These are phyloP conservation scores for Luffia ferchaultella DNA, from an alignment of 2,888 invertebrate species.

Conservation along the genomic window DNA sequence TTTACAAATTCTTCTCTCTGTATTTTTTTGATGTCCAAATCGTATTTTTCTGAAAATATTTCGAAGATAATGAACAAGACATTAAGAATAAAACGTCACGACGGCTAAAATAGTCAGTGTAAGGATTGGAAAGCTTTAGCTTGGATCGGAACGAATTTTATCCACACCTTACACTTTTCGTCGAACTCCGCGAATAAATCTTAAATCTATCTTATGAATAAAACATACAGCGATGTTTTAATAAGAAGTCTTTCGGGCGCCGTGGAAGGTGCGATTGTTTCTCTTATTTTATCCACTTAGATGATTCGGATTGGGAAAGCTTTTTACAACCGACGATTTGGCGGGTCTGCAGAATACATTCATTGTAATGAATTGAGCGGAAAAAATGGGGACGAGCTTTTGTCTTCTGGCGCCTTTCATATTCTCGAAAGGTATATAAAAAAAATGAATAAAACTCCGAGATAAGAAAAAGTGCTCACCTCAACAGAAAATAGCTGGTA, in stretches of 20 bases:
- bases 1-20: too few relatives aligned
- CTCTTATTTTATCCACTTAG: slow-evolving; percentile 41
- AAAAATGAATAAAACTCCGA: background rate
- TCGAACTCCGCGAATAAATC: background rate
- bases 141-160: background rate
- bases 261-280: slow-evolving; percentile 45
- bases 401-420: slow-evolving; percentile 51
- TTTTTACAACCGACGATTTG: slow-evolving; percentile 50
- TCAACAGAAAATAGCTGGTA: background rate
- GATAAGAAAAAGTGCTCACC: background rate
- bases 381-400: slow-evolving; percentile 33
- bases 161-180: background rate
- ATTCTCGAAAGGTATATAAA: slow-evolving; percentile 41
- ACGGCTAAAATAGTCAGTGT: background rate
- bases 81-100: background rate
- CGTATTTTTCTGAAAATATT: background rate
- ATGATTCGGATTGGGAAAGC: slow-evolving; percentile 57
- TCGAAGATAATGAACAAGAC: background rate
- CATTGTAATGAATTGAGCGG: slow-evolving; percentile 31
- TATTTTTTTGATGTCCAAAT: background rate
- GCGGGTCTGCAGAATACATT: slow-evolving; percentile 42
- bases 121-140: background rate
- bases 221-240: slow-evolving; percentile 50
- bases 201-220: slow-evolving; percentile 53
- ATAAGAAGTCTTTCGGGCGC: slow-evolving; percentile 43